These are phyloP conservation scores for Myrmecobius fasciatus DNA, from an alignment of 2,113 vertebrate species.

Conservation along the genomic window DNA sequence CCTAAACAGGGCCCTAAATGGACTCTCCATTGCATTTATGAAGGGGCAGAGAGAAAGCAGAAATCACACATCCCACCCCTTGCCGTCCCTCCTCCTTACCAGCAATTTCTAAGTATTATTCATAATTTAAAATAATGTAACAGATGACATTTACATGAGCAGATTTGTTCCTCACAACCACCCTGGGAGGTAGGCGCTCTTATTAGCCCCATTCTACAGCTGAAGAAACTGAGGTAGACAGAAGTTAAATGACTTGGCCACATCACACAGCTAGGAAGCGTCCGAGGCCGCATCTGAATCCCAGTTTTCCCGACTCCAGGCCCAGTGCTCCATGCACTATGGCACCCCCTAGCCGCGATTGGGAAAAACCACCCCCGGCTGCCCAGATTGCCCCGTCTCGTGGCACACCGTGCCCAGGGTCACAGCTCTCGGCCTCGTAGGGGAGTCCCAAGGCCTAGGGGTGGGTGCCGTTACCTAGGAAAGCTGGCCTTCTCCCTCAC, in stretches of 20 bases:
- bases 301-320: background rate
- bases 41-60: slow-evolving; percentile 1
- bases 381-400: background rate
- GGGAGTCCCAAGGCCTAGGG: background rate
- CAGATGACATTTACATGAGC: background rate
- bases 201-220: background rate
- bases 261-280: background rate
- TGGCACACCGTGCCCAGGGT: background rate
- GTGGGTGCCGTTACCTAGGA: background rate
- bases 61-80: background rate
- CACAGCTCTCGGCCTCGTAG: background rate
- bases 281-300: background rate
- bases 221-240: background rate
- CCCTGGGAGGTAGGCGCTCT: background rate
- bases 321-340: background rate
- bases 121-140: too few relatives aligned
- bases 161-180: background rate
- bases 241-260: background rate
- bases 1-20: background rate
- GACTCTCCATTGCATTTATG: background rate
- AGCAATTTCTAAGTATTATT: slow-evolving; percentile 13
- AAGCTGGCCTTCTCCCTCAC: background rate
- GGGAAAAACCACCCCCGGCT: background rate
- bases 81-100: background rate
- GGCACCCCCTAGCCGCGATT: background rate